Percentiles rank a stretch among this genome's conserved stretches.
Conservation (phyloP, 2,797 vertebrate genomes). For the Crenichthys baileyi region DNA sequence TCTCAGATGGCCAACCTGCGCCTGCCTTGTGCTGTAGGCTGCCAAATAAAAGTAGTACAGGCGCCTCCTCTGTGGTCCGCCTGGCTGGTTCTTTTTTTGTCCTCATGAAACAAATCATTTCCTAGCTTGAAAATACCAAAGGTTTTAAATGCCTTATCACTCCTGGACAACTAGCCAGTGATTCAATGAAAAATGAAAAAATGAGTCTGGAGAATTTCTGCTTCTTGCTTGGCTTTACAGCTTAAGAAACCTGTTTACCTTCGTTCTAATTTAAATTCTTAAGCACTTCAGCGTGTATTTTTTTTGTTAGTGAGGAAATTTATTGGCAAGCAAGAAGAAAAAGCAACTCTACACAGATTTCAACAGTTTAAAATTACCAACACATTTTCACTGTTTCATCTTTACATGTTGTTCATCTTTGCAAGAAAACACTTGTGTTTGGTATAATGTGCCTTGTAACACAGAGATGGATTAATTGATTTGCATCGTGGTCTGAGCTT, state of each 20-base stretch:
- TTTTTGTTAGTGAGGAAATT: conserved; percentile 24
- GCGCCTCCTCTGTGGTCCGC: conserved; percentile 53
- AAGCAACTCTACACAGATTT: conserved; percentile 6
- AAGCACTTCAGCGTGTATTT: conserved; percentile 12
- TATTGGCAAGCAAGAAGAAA: conserved; percentile 34
- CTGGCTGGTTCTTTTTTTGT: conserved; percentile 51
- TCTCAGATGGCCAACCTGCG: conserved; percentile 74
- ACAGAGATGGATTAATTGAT: conserved; percentile 56
- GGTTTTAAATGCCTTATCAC: conserved; percentile 53
- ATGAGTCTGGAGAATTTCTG: conserved; percentile 32
- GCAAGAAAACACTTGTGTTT: conserved; percentile 11
- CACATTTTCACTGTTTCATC: conserved; percentile 9
- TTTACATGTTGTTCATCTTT: conserved; percentile 21
- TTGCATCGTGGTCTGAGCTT: conserved; percentile 59
- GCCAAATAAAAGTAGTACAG: conserved; percentile 73
- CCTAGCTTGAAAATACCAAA: conserved; percentile 28
- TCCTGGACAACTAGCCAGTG: conserved; percentile 42
- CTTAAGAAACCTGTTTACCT: conserved; percentile 39
- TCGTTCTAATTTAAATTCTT: conserved; percentile 15
- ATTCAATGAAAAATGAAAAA: conserved; percentile 44
- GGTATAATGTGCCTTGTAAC: conserved; percentile 33
- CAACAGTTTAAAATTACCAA: conserved; percentile 15
- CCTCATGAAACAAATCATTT: conserved; percentile 66
- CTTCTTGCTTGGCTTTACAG: conserved; percentile 45
- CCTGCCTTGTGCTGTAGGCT: conserved; percentile 45